phyloP scores from a whole-genome alignment of 2,113 vertebrate species.

The Brachypteracias leptosomus region DNA sequence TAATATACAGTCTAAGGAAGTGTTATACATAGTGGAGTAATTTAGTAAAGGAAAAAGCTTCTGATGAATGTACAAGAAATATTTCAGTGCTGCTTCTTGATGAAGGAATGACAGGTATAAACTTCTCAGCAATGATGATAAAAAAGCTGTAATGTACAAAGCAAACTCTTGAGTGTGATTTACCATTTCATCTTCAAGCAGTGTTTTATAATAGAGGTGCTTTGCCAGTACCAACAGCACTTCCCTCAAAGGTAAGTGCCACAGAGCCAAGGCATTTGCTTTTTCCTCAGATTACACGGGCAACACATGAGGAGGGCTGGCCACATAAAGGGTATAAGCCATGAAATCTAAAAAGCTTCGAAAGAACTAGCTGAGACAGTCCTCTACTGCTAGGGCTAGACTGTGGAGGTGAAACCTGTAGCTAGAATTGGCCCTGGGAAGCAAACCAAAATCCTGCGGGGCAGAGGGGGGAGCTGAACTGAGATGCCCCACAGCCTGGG shows the following conservation, averaged over 20 bases:
- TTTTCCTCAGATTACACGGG: background rate
- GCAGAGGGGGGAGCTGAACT: background rate
- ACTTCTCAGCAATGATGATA: background rate
- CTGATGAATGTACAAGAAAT: background rate
- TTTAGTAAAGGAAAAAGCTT: background rate
- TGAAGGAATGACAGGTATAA: background rate
- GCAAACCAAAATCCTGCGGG: background rate
- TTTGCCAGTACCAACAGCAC: background rate
- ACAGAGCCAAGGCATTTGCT: background rate
- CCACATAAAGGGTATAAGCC: background rate
- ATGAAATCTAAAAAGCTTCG: background rate
- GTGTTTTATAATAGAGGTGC: background rate
- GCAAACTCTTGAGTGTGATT: background rate
- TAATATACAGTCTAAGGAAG: background rate
- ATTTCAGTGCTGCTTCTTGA: background rate
- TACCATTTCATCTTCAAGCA: background rate
- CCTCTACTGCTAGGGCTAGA: background rate
- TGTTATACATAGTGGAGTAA: background rate
- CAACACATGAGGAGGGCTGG: background rate
- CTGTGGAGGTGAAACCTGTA: background rate
- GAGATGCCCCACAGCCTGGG: background rate
- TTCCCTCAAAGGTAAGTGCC: background rate
- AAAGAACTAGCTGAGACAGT: background rate
- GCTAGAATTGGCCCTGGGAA: background rate
- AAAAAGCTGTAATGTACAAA: background rate